Percentiles rank a stretch among this genome's conserved stretches.
These are phyloP conservation scores for Nasonovia ribisnigri DNA, from an alignment of 2,888 invertebrate species.

Conservation along the genomic window DNA sequence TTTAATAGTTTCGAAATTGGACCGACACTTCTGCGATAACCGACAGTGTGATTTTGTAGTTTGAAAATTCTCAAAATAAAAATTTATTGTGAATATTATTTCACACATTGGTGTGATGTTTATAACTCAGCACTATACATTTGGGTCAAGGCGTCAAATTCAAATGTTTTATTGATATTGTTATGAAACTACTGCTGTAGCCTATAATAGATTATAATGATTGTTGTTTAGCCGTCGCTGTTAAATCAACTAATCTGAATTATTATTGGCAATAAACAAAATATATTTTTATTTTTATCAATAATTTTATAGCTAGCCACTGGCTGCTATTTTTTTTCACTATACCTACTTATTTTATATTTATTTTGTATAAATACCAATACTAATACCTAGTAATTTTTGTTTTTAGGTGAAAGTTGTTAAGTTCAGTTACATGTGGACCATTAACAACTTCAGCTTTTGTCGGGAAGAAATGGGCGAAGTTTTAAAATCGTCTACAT, in stretches of 20 bases:
- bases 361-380: not conserved
- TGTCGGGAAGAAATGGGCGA: constrained; percentile 99
- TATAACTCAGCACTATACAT: constrained; percentile 39
- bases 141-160: constrained; percentile 59
- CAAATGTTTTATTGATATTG: constrained; percentile 60
- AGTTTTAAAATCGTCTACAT: constrained; percentile 99
- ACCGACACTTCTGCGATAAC: not conserved
- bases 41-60: not conserved
- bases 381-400: constrained; percentile 8
- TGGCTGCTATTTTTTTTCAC: constrained; percentile 8
- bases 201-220: constrained; percentile 40
- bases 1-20: not conserved
- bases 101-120: not conserved
- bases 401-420: constrained; percentile 96
- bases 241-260: constrained; percentile 23
- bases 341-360: not conserved
- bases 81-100: constrained; percentile 6
- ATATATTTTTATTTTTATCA: constrained; percentile 12
- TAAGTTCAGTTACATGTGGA: constrained; percentile 99
- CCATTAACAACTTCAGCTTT: constrained; percentile 99
- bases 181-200: constrained; percentile 44
- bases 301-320: not conserved
- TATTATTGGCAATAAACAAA: constrained; percentile 24
- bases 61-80: constrained; percentile 1
- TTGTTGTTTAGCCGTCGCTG: constrained; percentile 14